phyloP scores from a whole-genome alignment of 1,140 invertebrate genomes.

The Bombus difficillimus region DNA sequence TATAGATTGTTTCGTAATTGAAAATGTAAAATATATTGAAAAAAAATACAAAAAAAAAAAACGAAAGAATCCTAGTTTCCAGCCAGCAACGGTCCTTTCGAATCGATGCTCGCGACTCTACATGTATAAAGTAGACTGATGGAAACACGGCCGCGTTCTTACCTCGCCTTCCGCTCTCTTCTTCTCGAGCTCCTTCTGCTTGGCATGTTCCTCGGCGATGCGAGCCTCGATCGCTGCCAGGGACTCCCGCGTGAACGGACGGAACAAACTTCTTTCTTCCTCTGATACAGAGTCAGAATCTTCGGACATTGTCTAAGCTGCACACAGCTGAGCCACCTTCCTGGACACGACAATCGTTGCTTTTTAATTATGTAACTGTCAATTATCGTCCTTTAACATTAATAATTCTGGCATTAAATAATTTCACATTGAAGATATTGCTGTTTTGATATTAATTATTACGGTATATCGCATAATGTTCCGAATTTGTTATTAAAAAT shows the following conservation, averaged over 20 bases:
- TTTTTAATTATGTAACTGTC: background rate
- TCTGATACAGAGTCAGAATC: slow-evolving; percentile 94
- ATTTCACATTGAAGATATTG: no score
- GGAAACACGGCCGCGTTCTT: slow-evolving; percentile 59
- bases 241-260: slow-evolving; percentile 98
- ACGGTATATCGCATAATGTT: no score
- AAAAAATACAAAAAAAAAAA: background rate
- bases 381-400: background rate
- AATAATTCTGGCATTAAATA: background rate
- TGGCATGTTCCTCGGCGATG: slow-evolving; percentile 96
- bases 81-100: background rate
- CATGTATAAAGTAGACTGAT: background rate
- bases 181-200: slow-evolving; percentile 97
- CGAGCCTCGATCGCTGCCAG: slow-evolving; percentile 95
- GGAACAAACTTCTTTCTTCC: slow-evolving; percentile 97
- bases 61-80: background rate
- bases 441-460: no score
- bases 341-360: slow-evolving; percentile 55
- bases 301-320: slow-evolving; percentile 90
- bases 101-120: slow-evolving; percentile 16
- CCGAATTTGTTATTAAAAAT: no score
- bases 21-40: background rate
- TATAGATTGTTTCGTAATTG: slow-evolving; percentile 1
- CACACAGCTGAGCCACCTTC: slow-evolving; percentile 82
- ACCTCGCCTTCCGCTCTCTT: slow-evolving; percentile 97